Percentiles rank a stretch among this genome's conserved stretches.
Evolutionary conservation across 2,113 vertebrate genomes (phyloP).

Genomic region (Gnathonemus echidnorhynchus): DNA sequence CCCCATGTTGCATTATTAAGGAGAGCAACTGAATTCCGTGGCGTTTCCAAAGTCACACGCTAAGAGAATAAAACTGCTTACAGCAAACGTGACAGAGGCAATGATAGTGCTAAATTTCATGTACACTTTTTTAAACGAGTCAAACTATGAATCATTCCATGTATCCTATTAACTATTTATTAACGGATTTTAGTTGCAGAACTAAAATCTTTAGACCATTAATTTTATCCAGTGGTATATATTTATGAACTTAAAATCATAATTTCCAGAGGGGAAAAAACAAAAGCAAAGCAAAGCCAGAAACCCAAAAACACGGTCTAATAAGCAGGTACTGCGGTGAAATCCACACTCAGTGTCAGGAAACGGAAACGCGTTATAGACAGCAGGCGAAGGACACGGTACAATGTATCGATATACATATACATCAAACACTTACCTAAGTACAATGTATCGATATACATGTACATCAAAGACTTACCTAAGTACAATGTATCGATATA

Average conservation of each 20-base stretch:
- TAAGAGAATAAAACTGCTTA: not conserved
- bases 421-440: no score
- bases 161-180: not conserved
- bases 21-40: not conserved
- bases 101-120: not conserved
- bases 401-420: no score
- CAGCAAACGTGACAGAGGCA: not conserved
- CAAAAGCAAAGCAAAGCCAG: not conserved
- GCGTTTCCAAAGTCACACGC: not conserved
- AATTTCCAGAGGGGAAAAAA: not conserved
- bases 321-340: no score
- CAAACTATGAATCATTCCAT: not conserved
- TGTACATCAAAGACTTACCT: no score
- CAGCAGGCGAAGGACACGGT: not conserved
- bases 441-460: no score
- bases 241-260: not conserved
- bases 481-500: no score
- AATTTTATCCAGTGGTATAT: not conserved
- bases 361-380: no score
- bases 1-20: not conserved
- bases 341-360: no score
- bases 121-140: not conserved
- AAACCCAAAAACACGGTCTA: no score
- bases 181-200: no score
- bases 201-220: not conserved